These are phyloP conservation scores for Drosophila lowei DNA, from an alignment of 1,140 invertebrate genomes.

Conservation along the genomic window DNA sequence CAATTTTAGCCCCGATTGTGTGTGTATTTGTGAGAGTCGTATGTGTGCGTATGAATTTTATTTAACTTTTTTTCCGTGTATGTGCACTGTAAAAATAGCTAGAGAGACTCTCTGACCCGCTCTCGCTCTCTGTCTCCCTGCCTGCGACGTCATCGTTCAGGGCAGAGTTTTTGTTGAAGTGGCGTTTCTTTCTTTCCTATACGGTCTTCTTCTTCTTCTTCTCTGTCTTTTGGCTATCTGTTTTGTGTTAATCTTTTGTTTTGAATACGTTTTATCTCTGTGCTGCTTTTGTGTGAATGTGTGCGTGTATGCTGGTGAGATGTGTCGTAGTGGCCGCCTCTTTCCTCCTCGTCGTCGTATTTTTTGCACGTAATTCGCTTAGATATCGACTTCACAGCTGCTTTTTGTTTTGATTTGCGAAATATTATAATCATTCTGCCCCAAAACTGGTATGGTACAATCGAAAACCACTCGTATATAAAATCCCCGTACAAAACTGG, in stretches of 20 bases:
- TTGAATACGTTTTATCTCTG: conserved; percentile 74
- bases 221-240: conserved; percentile 43
- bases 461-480: conserved; percentile 10
- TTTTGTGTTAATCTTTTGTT: conserved; percentile 74
- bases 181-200: conserved; percentile 43
- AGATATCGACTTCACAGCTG: conserved; percentile 64
- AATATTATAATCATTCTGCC: conserved; percentile 61
- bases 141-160: conserved; percentile 36
- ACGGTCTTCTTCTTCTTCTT: conserved; percentile 12
- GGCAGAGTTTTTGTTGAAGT: conserved; percentile 49
- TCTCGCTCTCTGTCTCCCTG: conserved; percentile 1
- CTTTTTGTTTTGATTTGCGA: conserved; percentile 76
- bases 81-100: conserved; percentile 77
- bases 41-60: conserved; percentile 55
- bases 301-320: conserved; percentile 30
- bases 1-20: conserved; percentile 21
- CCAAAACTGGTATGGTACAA: conserved; percentile 32
- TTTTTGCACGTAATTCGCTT: conserved; percentile 33
- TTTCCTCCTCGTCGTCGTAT: conserved; percentile 25
- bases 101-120: conserved; percentile 31
- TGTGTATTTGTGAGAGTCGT: conserved; percentile 21
- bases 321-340: conserved; percentile 2
- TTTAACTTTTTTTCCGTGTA: conserved; percentile 63
- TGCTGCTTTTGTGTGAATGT: conserved; percentile 30
- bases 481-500: conserved; percentile 13